Conservation (phyloP, 1,140 invertebrate genomes). For the Euwallacea fornicatus region DNA sequence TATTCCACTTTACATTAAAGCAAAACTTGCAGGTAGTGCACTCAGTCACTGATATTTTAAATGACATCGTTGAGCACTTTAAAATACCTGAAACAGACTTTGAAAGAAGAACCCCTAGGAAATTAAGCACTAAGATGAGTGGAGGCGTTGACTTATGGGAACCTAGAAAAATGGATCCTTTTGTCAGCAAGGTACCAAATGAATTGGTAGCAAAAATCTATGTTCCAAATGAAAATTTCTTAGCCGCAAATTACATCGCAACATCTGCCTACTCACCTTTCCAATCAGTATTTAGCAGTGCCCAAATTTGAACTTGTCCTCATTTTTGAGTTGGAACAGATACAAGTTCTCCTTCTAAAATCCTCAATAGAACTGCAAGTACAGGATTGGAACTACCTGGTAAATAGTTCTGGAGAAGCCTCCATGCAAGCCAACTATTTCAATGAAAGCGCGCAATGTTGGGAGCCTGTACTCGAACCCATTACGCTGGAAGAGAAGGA, state of each 20-base stretch:
- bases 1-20: background rate
- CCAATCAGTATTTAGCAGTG: constrained; percentile 38
- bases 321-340: constrained; percentile 49
- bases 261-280: constrained; percentile 14
- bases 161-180: constrained; percentile 60
- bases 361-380: constrained; percentile 61
- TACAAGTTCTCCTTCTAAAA: constrained; percentile 54
- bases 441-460: constrained; percentile 70
- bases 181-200: constrained; percentile 25
- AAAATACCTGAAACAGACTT: constrained; percentile 57
- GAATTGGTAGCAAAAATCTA: too few species aligned
- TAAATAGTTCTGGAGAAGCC: constrained; percentile 60
- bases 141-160: constrained; percentile 66
- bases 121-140: constrained; percentile 48
- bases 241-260: background rate
- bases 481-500: constrained; percentile 66
- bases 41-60: constrained; percentile 61
- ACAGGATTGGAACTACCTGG: constrained; percentile 68
- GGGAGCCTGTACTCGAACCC: constrained; percentile 81
- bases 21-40: constrained; percentile 57
- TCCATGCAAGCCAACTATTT: constrained; percentile 73
- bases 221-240: too few species aligned
- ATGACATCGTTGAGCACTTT: constrained; percentile 60
- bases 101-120: constrained; percentile 36
- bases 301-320: constrained; percentile 50